A percentile compares a stretch with the other conserved stretches of the same genome.
These are phyloP conservation scores for Drosophila siamana DNA, from an alignment of 2,888 invertebrate species.

Conservation along the genomic window DNA sequence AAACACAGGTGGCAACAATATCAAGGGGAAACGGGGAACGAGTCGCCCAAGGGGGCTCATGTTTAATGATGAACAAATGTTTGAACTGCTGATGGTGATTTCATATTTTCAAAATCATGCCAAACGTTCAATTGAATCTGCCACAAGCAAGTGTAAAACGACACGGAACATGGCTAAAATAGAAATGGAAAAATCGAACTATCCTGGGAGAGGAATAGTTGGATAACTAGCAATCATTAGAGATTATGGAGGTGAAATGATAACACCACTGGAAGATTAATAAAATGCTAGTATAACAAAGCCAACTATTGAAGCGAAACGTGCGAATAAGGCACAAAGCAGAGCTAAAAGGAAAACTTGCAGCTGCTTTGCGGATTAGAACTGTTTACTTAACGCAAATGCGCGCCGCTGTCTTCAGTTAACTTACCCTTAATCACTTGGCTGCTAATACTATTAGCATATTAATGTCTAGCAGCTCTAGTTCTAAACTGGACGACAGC, in stretches of 20 bases:
- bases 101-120: slow-evolving; percentile 13
- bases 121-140: slow-evolving; percentile 7
- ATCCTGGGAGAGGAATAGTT: background rate
- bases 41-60: slow-evolving; percentile 22
- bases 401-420: background rate
- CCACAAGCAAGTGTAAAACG: background rate
- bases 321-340: background rate
- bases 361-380: background rate
- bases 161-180: background rate
- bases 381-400: background rate
- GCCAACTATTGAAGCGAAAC: too few species aligned
- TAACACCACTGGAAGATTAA: background rate
- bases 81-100: slow-evolving; percentile 28
- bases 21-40: background rate
- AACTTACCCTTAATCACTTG: background rate
- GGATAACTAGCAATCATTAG: too few species aligned
- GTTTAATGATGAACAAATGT: slow-evolving; percentile 51
- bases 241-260: too few species aligned
- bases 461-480: slow-evolving; percentile 2
- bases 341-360: background rate
- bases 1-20: background rate
- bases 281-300: background rate
- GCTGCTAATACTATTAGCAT: background rate
- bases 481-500: background rate
- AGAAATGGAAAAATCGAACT: background rate